phyloP scores from a whole-genome alignment of 2,113 vertebrate genomes.

The Marcusenius ussheri region DNA sequence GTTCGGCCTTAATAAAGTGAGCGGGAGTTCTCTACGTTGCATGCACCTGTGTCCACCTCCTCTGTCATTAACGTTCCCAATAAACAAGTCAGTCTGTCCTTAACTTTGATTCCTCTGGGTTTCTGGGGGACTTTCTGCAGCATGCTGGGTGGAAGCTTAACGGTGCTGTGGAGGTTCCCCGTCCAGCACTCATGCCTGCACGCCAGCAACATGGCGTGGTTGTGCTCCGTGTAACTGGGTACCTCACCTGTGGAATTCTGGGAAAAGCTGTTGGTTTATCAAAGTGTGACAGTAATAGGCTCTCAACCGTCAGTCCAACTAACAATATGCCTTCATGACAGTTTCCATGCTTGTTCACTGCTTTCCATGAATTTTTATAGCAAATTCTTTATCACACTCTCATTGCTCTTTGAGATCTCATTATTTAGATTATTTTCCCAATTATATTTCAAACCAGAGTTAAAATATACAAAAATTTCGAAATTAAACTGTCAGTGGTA shows the following conservation, averaged over 20 bases:
- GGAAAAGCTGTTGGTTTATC: neutral
- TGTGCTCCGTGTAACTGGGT: neutral
- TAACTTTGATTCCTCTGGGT: neutral
- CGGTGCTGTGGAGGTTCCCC: neutral
- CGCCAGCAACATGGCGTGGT: neutral
- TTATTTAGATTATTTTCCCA: neutral
- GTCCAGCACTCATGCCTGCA: neutral
- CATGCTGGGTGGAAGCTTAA: neutral
- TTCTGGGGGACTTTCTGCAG: neutral
- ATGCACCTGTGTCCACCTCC: neutral
- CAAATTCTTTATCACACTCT: neutral
- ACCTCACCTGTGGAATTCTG: neutral
- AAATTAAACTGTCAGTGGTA: neutral
- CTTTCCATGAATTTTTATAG: neutral
- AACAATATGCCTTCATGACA: neutral
- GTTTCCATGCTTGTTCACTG: neutral
- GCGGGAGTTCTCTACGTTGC: neutral
- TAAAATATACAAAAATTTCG: neutral
- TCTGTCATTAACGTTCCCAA: neutral
- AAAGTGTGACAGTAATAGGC: neutral
- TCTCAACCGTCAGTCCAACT: neutral
- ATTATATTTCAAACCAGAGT: neutral
- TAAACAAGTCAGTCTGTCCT: neutral
- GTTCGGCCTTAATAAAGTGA: neutral
- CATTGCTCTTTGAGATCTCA: neutral